phyloP scores from a whole-genome alignment of 2,797 vertebrate species.

The Cichlasoma orientale region DNA sequence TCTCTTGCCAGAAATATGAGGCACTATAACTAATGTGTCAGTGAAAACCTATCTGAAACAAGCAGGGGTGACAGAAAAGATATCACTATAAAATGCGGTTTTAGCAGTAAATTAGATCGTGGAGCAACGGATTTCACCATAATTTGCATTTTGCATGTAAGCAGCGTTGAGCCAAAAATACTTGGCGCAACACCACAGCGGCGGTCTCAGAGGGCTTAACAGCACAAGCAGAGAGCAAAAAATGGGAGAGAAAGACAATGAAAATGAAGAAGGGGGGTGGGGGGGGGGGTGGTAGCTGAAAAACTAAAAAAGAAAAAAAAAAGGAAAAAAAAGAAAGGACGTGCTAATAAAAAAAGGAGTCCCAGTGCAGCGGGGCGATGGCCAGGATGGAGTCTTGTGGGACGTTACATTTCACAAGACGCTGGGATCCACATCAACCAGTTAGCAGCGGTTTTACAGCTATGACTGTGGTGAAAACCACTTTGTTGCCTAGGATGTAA shows the following conservation, averaged over 20 bases:
- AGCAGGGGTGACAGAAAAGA: constrained; percentile 68
- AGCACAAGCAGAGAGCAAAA: constrained; percentile 45
- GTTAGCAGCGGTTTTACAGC: constrained; percentile 79
- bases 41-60: constrained; percentile 57
- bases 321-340: constrained; percentile 34
- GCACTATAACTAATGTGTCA: constrained; percentile 68
- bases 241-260: constrained; percentile 53
- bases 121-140: constrained; percentile 67
- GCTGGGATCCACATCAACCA: constrained; percentile 76
- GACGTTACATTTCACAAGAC: constrained; percentile 72
- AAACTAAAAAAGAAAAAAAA: background rate
- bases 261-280: constrained; percentile 29
- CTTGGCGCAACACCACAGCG: constrained; percentile 72
- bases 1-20: constrained; percentile 64
- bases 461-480: constrained; percentile 78
- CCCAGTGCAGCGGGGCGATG: constrained; percentile 50
- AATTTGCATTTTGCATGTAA: constrained; percentile 79
- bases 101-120: constrained; percentile 74
- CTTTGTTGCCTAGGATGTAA: constrained; percentile 78
- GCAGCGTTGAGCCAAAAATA: constrained; percentile 76
- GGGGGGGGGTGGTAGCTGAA: background rate
- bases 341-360: constrained; percentile 58
- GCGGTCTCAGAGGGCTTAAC: constrained; percentile 68
- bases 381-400: constrained; percentile 60
- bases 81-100: constrained; percentile 73